These are phyloP conservation scores for Papilio aristodemus DNA, from an alignment of 1,140 invertebrate genomes.

Conservation along the genomic window DNA sequence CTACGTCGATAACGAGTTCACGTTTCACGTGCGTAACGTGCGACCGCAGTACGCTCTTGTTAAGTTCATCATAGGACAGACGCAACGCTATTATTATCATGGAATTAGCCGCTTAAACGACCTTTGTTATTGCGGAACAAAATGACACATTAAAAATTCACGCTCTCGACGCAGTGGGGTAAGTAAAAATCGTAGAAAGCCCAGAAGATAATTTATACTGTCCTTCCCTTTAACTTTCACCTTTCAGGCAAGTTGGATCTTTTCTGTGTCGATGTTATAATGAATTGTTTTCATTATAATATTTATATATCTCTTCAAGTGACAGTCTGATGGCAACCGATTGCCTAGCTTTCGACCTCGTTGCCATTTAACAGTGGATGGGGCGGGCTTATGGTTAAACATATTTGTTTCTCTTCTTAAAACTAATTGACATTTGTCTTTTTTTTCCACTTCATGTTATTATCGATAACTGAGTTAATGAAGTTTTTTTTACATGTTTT, in stretches of 20 bases:
- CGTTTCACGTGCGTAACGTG: background rate
- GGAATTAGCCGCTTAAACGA: conserved; percentile 8
- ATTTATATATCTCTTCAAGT: no score
- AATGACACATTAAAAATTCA: background rate
- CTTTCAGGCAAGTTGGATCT: no score
- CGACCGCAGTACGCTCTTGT: background rate
- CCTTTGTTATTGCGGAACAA: conserved; percentile 4
- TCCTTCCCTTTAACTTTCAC: no score
- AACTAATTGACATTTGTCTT: background rate
- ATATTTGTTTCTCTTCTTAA: no score
- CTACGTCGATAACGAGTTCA: background rate
- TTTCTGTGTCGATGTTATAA: no score
- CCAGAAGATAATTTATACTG: background rate
- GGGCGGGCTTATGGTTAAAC: no score
- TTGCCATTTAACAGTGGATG: no score
- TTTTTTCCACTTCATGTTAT: background rate
- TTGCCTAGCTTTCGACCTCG: no score
- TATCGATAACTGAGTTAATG: background rate
- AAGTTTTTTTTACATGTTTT: background rate
- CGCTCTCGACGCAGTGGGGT: background rate
- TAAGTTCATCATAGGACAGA: background rate
- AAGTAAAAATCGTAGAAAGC: background rate
- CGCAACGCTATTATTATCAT: background rate
- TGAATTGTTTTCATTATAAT: background rate
- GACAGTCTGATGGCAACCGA: no score